A percentile compares a stretch with the other conserved stretches of the same genome.
Conservation (phyloP, 2,888 invertebrate species). For the Rhagophthalmus giganteus region DNA sequence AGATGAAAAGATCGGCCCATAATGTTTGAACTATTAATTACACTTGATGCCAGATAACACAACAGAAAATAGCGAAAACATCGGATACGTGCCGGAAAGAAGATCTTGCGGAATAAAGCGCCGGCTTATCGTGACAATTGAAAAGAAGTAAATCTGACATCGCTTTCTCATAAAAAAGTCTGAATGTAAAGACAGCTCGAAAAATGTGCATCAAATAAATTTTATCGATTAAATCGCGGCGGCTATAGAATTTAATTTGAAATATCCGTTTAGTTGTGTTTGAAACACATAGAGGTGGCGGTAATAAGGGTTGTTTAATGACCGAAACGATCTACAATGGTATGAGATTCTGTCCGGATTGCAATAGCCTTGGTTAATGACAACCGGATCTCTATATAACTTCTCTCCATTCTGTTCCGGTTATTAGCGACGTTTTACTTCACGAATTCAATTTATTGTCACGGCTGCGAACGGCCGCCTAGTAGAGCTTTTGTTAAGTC, state of each 20-base stretch:
- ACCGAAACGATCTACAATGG: slow-evolving; percentile 28
- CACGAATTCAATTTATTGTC: slow-evolving; percentile 39
- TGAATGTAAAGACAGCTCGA: neutral
- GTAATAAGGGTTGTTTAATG: slow-evolving; percentile 32
- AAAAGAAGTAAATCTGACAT: slow-evolving; percentile 6
- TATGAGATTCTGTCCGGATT: slow-evolving; percentile 30
- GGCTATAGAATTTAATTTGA: slow-evolving; percentile 25
- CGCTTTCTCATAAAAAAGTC: slow-evolving; percentile 11
- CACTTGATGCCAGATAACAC: too few species aligned
- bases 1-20: too few species aligned
- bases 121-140: neutral
- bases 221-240: slow-evolving; percentile 18
- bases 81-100: too few species aligned
- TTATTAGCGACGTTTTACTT: slow-evolving; percentile 37
- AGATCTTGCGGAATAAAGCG: too few species aligned
- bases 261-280: slow-evolving; percentile 21
- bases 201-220: slow-evolving; percentile 12
- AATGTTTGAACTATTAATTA: too few species aligned
- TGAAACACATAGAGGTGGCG: slow-evolving; percentile 21
- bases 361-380: slow-evolving; percentile 32
- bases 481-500: slow-evolving; percentile 36
- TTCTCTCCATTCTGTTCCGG: slow-evolving; percentile 35
- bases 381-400: slow-evolving; percentile 30
- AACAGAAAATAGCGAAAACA: too few species aligned
- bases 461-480: slow-evolving; percentile 30